Evolutionary conservation across 2,888 invertebrate genomes (phyloP).

Genomic region (Branchipolynoe longqiensis): DNA sequence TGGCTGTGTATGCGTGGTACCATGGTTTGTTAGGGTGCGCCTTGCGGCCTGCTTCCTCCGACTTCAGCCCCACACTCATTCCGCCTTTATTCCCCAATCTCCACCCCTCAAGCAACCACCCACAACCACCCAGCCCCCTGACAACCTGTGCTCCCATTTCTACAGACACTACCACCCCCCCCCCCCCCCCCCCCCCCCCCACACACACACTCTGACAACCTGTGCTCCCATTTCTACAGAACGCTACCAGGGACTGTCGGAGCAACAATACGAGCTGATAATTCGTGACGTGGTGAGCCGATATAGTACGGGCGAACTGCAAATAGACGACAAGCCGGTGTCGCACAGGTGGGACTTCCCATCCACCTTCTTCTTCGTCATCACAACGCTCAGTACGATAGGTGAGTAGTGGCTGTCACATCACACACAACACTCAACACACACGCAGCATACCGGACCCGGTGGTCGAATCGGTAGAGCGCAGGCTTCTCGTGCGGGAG

Average conservation of each 20-base stretch:
- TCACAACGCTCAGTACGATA: neutral
- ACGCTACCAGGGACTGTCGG: neutral
- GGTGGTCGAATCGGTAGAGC: too few relatives aligned
- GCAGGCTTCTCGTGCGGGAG: too few relatives aligned
- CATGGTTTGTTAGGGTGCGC: too few relatives aligned
- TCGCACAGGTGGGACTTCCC: slow-evolving; percentile 4
- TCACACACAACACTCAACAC: too few relatives aligned
- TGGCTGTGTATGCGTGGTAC: too few relatives aligned
- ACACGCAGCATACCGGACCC: too few relatives aligned
- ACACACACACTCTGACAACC: neutral
- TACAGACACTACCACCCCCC: neutral
- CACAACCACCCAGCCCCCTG: too few relatives aligned
- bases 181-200: neutral
- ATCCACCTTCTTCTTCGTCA: slow-evolving; percentile 26
- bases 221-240: neutral
- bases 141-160: too few relatives aligned
- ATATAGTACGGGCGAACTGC: neutral
- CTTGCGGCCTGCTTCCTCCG: too few relatives aligned
- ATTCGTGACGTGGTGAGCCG: neutral
- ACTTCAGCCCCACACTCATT: too few relatives aligned
- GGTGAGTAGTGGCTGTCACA: slow-evolving; percentile 1
- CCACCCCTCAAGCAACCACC: too few relatives aligned
- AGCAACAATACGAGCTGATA: slow-evolving; percentile 5
- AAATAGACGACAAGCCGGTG: neutral
- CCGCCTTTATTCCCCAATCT: too few relatives aligned